Percentiles rank a stretch among this genome's conserved stretches.
Evolutionary conservation across 2,797 vertebrate genomes (phyloP).

Genomic region (Chelmon rostratus): DNA sequence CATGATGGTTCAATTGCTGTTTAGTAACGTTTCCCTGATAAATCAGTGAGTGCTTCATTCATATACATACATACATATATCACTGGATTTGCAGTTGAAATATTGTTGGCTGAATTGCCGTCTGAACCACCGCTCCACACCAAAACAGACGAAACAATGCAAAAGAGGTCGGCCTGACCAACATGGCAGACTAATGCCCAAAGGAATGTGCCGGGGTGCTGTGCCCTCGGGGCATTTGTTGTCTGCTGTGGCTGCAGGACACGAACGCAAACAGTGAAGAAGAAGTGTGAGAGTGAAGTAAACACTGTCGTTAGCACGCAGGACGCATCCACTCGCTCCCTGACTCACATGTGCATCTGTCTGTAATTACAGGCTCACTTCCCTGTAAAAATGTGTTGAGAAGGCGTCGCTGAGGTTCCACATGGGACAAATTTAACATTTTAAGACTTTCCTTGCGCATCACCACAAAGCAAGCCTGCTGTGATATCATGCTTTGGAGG

Average conservation of each 20-base stretch:
- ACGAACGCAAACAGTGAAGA: conserved; percentile 31
- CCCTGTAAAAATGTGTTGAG: conserved; percentile 12
- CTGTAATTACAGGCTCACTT: conserved; percentile 43
- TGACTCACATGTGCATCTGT: conserved; percentile 15
- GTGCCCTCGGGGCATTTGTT: conserved; percentile 29
- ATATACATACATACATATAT: too few species aligned
- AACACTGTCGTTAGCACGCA: conserved; percentile 24
- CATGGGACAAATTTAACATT: conserved; percentile 18
- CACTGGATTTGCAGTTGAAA: not conserved
- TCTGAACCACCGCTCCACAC: not conserved
- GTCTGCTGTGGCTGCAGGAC: not conserved
- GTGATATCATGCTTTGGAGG: conserved; percentile 11
- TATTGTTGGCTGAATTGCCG: conserved; percentile 6
- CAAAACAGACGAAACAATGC: conserved; percentile 1
- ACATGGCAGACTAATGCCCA: conserved; percentile 62
- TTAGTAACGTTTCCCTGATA: not conserved
- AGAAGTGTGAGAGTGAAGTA: conserved; percentile 5
- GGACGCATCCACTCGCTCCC: not conserved
- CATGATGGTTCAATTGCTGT: not conserved
- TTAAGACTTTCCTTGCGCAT: not conserved
- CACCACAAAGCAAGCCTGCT: not conserved
- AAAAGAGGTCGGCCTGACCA: conserved; percentile 50
- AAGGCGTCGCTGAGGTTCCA: not conserved
- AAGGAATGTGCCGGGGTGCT: conserved; percentile 61
- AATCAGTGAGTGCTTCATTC: not conserved